Evolutionary conservation across 2,797 vertebrate genomes (phyloP), one percentile per base, ranked within the genome.

Genomic region (Myotis daubentonii): DNA sequence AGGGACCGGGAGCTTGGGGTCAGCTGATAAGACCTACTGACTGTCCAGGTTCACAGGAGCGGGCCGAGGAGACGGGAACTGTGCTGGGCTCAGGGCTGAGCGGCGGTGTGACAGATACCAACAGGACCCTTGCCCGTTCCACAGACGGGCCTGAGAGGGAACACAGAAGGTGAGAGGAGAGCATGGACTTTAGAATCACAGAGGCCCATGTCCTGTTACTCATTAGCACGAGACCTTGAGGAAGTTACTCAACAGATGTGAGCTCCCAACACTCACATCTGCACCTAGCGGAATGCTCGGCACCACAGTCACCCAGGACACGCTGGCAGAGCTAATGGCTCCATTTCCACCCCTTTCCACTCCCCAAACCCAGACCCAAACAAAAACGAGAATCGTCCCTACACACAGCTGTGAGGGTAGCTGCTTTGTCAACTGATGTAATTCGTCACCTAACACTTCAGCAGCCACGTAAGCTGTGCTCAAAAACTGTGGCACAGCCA

Each of bases 151-250:
- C 30, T 20, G 62, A 66, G 36, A 55, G 41, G 44, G 68, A 82
- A 74, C 51, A 28, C 8, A 30, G 62, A 70, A 68, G 16, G 47
- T 55, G 19, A 41, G 23, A 15, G 88, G 71, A 79, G 70, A 91
- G 53, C 71, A 11, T 53, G 68, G 70, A 94, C 88, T 94, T 92
- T 38, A 86, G 68, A 87, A 90, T n/a, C 4, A 78, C 74, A 87
- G 49, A 25, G 25, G 66, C 53, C 72, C 25, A 2, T 28, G 16
- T 55, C 72, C 57, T 57, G 87, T 94, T 87, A 83, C 60, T 87
- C 83, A 87, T 87, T 92, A 89, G 74, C 82, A 51, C 15, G 55
- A 74, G 76, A 82, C 44, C 79, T 88, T 87, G 85, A 22, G 76
- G 44, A 86, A 86, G 82, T 83, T 70, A 86, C 33, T 89, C 95